Evolutionary conservation across 1,140 invertebrate genomes (phyloP).

Genomic region (Drosophila tropicalis): DNA sequence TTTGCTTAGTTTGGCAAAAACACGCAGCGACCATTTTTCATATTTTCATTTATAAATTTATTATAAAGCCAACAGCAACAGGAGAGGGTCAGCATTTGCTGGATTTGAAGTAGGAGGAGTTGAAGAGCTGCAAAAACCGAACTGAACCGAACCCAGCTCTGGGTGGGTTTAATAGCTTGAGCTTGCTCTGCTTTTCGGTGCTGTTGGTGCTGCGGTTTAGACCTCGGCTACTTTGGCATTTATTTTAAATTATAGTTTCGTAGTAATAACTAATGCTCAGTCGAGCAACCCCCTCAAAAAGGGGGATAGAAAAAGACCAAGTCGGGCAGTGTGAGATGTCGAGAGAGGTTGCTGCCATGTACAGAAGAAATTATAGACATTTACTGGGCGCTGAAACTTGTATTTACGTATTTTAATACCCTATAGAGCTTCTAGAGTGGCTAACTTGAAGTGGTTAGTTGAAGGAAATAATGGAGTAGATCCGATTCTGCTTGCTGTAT

Average conservation of each 20-base stretch:
- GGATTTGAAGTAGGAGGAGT: conserved; percentile 4
- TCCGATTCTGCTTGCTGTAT: no score
- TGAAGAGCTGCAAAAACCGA: background rate
- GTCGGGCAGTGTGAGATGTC: background rate
- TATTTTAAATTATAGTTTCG: conserved; percentile 79
- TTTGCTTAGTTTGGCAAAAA: conserved; percentile 78
- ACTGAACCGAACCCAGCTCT: conserved; percentile 21
- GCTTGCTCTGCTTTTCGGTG: conserved; percentile 27
- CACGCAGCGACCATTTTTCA: conserved; percentile 80
- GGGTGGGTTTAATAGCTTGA: conserved; percentile 62
- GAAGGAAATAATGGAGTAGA: background rate
- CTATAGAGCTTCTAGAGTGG: background rate
- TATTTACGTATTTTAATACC: conserved; percentile 40
- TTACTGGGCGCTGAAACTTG: conserved; percentile 39
- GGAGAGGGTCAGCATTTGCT: conserved; percentile 15
- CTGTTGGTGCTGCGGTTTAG: conserved; percentile 61
- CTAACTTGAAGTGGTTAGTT: background rate
- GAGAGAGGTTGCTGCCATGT: conserved; percentile 52
- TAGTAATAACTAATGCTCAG: conserved; percentile 77
- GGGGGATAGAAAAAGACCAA: background rate
- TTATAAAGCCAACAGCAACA: conserved; percentile 69
- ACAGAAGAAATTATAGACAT: conserved; percentile 72
- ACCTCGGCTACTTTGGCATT: conserved; percentile 76
- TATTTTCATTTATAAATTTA: conserved; percentile 81
- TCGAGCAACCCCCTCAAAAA: background rate